Evolutionary conservation across 2,113 vertebrate species (phyloP), one percentile per base, ranked within the genome.

Genomic region (Aramus guarauna): DNA sequence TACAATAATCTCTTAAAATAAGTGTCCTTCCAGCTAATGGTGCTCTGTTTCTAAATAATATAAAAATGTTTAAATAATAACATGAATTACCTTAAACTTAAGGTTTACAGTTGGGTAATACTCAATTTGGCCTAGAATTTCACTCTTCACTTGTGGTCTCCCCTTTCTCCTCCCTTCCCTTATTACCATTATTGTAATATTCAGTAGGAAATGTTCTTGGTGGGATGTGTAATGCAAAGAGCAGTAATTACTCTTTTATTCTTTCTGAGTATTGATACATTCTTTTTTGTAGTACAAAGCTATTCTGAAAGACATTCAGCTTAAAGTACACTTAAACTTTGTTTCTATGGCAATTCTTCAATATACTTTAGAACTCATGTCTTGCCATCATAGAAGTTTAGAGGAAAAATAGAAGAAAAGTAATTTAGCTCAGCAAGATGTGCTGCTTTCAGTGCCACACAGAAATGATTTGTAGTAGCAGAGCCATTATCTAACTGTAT

Each of bases 311-410:
- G 93, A 59, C 43, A 48, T 74, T 84, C 21, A 56, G 74, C 58
- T 52, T 92, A 55, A 94, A 94, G 60, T 94, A 89, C 75, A 19
- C 55, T 72, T 87, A 84, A 67, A 21, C 34, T 63, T 85, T 85
- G 47, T 94, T 97, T 95, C 92, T 83, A 53, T 96, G 75, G 83
- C 80, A 92, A 23, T 81, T 87, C 59, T 93, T 85, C 63, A 72
- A 1, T 75, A 36, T 66, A 48, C 45, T 93, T 96, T 24, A 90
- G 59, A 93, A 82, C 53, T 85, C 59, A 50, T 91, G 92, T 93
- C 52, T 80, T 7, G 18, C 32, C 20, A 4, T 67, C 1, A 2
- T 62, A 2, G 5, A 77, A 72, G 58, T 66, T 94, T 20, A 53
- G 58, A 53, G 56, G 56, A 75, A 71, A 85, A 95, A 73, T 37